phyloP scores from a whole-genome alignment of 2,888 invertebrate genomes.

The Ryuthela nishihirai region DNA sequence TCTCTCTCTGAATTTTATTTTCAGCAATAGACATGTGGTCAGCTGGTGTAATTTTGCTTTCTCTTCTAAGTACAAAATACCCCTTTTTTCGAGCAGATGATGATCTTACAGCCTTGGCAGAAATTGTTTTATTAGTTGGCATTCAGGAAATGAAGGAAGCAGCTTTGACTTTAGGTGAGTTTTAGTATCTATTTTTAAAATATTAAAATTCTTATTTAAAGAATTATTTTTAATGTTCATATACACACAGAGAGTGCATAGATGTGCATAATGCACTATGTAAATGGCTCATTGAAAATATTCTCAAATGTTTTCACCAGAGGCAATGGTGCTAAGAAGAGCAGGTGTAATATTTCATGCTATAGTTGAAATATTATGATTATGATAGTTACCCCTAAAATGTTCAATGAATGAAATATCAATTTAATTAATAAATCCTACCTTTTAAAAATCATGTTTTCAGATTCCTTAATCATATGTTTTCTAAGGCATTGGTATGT shows the following conservation, averaged over 20 bases:
- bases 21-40: slow-evolving; percentile 85
- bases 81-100: slow-evolving; percentile 80
- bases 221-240: background rate
- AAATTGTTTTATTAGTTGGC: slow-evolving; percentile 76
- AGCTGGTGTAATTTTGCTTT: slow-evolving; percentile 75
- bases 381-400: too few species aligned
- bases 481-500: too few species aligned
- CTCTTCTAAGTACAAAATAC: slow-evolving; percentile 71
- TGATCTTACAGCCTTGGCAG: slow-evolving; percentile 72
- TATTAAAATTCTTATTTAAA: background rate
- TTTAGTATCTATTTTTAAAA: background rate
- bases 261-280: background rate
- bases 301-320: too few species aligned
- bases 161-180: slow-evolving; percentile 63
- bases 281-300: background rate
- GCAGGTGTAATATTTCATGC: too few species aligned
- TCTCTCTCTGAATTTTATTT: slow-evolving; percentile 41
- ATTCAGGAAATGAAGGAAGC: slow-evolving; percentile 63
- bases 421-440: too few species aligned
- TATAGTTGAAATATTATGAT: too few species aligned
- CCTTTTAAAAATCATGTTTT: too few species aligned
- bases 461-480: too few species aligned
- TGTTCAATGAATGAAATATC: too few species aligned
- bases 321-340: background rate
- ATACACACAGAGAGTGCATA: background rate